Evolutionary conservation across 2,797 vertebrate species (phyloP), one percentile per base, ranked within the genome.

Genomic region (Rhinatrema bivittatum): DNA sequence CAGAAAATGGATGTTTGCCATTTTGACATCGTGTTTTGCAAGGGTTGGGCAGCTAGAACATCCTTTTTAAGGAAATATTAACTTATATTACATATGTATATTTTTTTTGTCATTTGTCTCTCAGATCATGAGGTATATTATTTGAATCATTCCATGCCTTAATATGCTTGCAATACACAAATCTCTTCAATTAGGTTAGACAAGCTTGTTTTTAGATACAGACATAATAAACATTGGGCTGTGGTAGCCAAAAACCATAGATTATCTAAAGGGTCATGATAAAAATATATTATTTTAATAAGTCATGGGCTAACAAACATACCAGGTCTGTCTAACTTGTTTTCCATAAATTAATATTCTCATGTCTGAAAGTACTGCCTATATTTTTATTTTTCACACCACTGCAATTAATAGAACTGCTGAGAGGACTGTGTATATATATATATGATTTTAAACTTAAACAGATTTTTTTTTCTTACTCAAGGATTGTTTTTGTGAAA

Each of bases 131-230:
- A 90, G 88, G 87, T 94, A 85, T 89, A 88, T 91, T 89, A 86
- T 94, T 95, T 94, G 90, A 92, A 91, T 94, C 96, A 97, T 99
- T 99, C 96, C 96, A 94, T 97, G 91, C 92, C 93, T 94, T 93
- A 94, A 92, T 87, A 91, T 84, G 90, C 91, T 91, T 89, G 88
- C 94, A 87, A 82, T 92, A 86, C 85, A 82, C 84, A 83, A 85
- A 84, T 72, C 78, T 82, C 71, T 72, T 76, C 71, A 59, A 18
- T 67, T 63, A 71, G 77, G 68, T 72, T 70, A 33, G 39, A 77
- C 79, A 76, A 68, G 64, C 69, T 80, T 78, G 70, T 70, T 74
- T 67, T 71, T 73, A 71, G 61, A 76, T 57, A 81, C 62, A 53
- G 61, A 73, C 76, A 68, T 53, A 58, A 74, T 50, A 80, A 74